Evolutionary conservation across 2,888 invertebrate species (phyloP), one percentile per base, ranked within the genome.

Genomic region (Phytoseiulus persimilis): DNA sequence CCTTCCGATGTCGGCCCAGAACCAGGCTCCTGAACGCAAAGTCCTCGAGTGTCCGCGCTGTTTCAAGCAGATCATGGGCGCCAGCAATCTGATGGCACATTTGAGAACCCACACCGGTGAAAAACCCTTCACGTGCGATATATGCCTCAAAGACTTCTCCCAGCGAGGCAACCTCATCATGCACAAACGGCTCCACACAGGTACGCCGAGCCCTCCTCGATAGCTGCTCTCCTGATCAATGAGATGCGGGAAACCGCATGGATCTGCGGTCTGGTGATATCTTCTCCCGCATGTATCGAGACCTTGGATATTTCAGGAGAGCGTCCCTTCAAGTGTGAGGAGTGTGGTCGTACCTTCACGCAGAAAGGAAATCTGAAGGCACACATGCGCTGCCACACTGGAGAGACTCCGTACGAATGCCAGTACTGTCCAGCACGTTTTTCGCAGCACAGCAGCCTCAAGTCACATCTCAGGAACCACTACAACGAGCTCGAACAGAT

Each of bases 141-240:
- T 96, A 93, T 97, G 97, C 93, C 96, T 95, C 93, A 97, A 97
- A 93, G 95, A 96, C 92, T 97, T 97, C 93, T 96, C 96, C 92
- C 97, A 97, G 14, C 97, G 97, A 93, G 97, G 97, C 93, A 97
- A 97, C 93, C 94, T 97, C 90, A 96, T 96, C 93, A 97, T 97
- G 28, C 97, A 97, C 93, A 96, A 96, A 83, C 95, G 97, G 90
- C 97, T 97, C 91, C 97, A 97, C 93, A 97, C 97, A 90, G 97
- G 97, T 87, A 33, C 23, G 84, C 14, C 31, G 31, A n/a, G 14
- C 3, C 6, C 3, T 83, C 39, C 5, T 3, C 39, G 39, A 39
- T 39, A 39, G 39, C 39, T 39, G 39, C 39, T 39, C 3, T 39
- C 39, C 39, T 39, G 5, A 6, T 39, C 39, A 39, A 6, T 9